Conservation (phyloP, 1,140 invertebrate genomes). For the Philaenus spumarius region DNA sequence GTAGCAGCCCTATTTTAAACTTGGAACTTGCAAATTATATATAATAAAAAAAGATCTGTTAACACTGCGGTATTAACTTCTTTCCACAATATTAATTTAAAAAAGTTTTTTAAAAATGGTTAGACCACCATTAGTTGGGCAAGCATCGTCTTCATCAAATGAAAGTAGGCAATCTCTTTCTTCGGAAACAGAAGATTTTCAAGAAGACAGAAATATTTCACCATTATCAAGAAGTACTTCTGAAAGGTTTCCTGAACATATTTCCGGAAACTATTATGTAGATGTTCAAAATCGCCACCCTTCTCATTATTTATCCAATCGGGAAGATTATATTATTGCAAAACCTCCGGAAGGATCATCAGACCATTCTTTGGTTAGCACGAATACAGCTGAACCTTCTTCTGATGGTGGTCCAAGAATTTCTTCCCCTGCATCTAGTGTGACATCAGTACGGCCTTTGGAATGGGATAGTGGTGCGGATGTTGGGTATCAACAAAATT, state of each 20-base stretch:
- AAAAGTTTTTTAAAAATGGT: too few relatives aligned
- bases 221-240: neutral
- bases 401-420: neutral
- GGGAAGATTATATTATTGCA: conserved; percentile 12
- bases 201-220: neutral
- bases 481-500: conserved; percentile 54
- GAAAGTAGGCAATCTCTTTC: conserved; percentile 9
- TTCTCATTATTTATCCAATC: neutral
- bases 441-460: conserved; percentile 33
- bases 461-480: conserved; percentile 73
- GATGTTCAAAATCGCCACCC: too few relatives aligned
- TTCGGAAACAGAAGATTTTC: neutral
- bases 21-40: too few relatives aligned
- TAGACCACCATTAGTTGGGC: conserved; percentile 15
- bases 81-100: too few relatives aligned
- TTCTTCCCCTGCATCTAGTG: conserved; percentile 24
- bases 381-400: neutral
- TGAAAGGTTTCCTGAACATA: neutral
- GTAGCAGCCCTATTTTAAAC: too few relatives aligned
- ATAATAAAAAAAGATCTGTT: too few relatives aligned
- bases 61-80: too few relatives aligned
- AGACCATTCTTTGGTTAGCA: neutral
- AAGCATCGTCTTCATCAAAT: conserved; percentile 18
- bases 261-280: neutral
- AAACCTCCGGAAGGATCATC: conserved; percentile 16